phyloP scores from a whole-genome alignment of 1,140 invertebrate species.

The Oreohelix idahoensis region DNA sequence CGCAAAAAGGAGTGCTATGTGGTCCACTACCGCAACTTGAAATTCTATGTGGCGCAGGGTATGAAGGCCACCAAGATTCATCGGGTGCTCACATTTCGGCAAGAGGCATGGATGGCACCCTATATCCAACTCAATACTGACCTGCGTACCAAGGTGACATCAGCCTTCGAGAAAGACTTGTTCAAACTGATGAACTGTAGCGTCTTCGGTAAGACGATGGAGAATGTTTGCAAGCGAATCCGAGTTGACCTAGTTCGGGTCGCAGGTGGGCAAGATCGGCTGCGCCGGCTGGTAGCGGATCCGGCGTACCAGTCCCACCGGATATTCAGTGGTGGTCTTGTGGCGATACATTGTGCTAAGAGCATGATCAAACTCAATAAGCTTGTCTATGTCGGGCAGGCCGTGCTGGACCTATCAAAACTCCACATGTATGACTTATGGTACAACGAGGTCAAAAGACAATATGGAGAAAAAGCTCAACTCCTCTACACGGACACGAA shows the following conservation, averaged over 20 bases:
- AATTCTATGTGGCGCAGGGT: conserved; percentile 37
- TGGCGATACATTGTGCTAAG: conserved; percentile 47
- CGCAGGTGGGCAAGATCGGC: conserved; percentile 33
- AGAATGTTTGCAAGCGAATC: conserved; percentile 35
- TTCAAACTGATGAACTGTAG: conserved; percentile 73
- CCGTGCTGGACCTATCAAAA: conserved; percentile 57
- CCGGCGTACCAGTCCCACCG: conserved; percentile 61
- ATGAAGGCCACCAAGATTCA: conserved; percentile 45
- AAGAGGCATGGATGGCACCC: conserved; percentile 35
- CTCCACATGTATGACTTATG: conserved; percentile 61
- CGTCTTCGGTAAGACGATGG: conserved; percentile 73
- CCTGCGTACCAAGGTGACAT: conserved; percentile 52
- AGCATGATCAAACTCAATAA: conserved; percentile 49
- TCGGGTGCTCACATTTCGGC: conserved; percentile 36
- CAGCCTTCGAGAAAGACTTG: conserved; percentile 72
- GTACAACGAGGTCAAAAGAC: conserved; percentile 49
- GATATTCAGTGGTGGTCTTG: conserved; percentile 62
- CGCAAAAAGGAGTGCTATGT: conserved; percentile 47
- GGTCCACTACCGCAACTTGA: conserved; percentile 47
- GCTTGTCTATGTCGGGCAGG: conserved; percentile 56
- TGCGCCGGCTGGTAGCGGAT: conserved; percentile 56
- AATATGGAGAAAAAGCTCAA: conserved; percentile 54
- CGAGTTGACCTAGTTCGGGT: conserved; percentile 56
- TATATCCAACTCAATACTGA: conserved; percentile 26
- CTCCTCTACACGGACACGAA: conserved; percentile 70